A percentile compares a stretch with the other conserved stretches of the same genome.
phyloP scores from a whole-genome alignment of 2,113 vertebrate genomes.

The Rallus limicola region DNA sequence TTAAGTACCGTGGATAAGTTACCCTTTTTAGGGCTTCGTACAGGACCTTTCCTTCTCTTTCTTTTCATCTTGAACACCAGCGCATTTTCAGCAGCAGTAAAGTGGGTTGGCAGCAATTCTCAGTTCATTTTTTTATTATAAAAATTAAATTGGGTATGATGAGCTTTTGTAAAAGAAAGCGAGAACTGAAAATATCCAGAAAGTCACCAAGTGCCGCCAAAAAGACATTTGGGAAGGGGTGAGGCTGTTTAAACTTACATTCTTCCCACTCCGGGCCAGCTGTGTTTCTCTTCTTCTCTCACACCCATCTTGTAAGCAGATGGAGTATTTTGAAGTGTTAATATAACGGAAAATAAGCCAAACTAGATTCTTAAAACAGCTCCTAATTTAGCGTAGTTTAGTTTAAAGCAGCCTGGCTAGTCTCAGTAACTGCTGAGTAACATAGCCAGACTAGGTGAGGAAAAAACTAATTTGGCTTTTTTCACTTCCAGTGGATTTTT shows the following conservation, averaged over 20 bases:
- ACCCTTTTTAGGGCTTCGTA: not conserved
- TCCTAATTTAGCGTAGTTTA: constrained; percentile 37
- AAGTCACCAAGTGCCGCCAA: constrained; percentile 39
- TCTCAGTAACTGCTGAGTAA: constrained; percentile 12
- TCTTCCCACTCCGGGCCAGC: constrained; percentile 53
- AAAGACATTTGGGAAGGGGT: constrained; percentile 64
- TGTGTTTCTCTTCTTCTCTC: constrained; percentile 58
- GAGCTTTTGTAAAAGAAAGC: constrained; percentile 50
- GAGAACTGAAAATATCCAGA: constrained; percentile 67
- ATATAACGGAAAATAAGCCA: constrained; percentile 42
- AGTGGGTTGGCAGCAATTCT: constrained; percentile 23
- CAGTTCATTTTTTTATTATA: constrained; percentile 39
- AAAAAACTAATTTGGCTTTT: constrained; percentile 22
- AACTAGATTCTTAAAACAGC: constrained; percentile 34
- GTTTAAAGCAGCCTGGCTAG: not conserved
- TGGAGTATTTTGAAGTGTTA: constrained; percentile 62
- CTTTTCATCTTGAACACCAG: constrained; percentile 1
- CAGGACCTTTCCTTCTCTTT: not conserved
- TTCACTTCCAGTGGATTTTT: not conserved
- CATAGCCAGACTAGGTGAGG: not conserved
- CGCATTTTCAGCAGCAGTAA: constrained; percentile 25
- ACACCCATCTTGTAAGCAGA: constrained; percentile 68
- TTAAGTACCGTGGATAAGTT: not conserved
- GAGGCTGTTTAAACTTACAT: constrained; percentile 60
- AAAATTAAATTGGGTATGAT: constrained; percentile 53